Conservation (phyloP, 2,888 invertebrate genomes). For the Tinea semifulvella region DNA sequence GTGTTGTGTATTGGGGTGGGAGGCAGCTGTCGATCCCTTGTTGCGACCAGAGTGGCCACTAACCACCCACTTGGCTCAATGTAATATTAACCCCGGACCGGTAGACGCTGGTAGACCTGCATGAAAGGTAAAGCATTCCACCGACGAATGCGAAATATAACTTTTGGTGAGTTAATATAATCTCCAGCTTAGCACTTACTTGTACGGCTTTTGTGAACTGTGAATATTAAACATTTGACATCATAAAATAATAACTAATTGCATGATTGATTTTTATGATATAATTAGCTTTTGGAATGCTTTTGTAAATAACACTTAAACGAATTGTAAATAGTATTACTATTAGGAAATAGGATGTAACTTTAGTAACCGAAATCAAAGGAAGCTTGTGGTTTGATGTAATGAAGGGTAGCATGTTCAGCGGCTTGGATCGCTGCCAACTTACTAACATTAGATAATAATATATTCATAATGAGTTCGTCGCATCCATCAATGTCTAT, state of each 20-base stretch:
- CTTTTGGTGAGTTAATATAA: conserved; percentile 45
- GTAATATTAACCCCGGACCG: not conserved
- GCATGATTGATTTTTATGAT: not conserved
- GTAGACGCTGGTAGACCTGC: conserved; percentile 37
- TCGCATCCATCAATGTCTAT: conserved; percentile 37
- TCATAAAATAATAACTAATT: not conserved
- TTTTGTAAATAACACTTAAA: not conserved
- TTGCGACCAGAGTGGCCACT: conserved; percentile 38
- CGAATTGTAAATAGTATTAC: not conserved
- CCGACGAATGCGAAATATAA: conserved; percentile 45
- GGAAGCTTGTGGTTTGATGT: not conserved
- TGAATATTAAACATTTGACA: not conserved
- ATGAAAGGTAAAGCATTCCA: conserved; percentile 61
- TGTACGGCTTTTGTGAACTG: not conserved
- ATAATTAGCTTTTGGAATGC: conserved; percentile 11
- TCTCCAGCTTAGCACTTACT: conserved; percentile 36
- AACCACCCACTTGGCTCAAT: conserved; percentile 27
- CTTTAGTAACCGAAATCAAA: not conserved
- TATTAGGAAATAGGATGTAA: not conserved
- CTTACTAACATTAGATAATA: not conserved
- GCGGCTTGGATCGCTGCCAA: conserved; percentile 2
- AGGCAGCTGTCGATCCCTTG: conserved; percentile 26
- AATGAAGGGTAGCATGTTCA: not conserved
- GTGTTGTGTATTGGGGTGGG: conserved; percentile 55
- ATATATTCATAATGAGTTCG: conserved; percentile 23